Conservation (phyloP, 2,113 vertebrate genomes). For the Xenopus tropicalis region DNA sequence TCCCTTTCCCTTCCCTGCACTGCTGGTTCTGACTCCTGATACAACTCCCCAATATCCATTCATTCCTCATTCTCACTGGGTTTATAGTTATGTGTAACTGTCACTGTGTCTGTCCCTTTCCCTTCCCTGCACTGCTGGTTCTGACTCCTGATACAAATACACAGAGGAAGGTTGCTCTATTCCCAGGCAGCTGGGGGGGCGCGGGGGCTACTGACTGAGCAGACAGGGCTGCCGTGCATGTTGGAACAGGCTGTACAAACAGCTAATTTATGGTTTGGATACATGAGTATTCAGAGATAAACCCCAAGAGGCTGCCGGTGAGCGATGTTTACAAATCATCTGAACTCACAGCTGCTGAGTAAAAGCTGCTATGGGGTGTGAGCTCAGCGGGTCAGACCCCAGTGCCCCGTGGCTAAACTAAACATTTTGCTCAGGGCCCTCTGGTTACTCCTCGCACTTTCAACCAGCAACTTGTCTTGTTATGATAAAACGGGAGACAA, state of each 20-base stretch:
- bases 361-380: constrained; percentile 13
- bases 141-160: too few relatives aligned
- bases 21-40: too few relatives aligned
- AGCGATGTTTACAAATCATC: constrained; percentile 30
- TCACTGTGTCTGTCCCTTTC: too few relatives aligned
- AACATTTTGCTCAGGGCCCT: not conserved
- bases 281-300: constrained; percentile 25
- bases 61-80: too few relatives aligned
- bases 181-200: too few relatives aligned
- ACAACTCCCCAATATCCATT: too few relatives aligned
- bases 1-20: too few relatives aligned
- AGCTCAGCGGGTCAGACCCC: not conserved
- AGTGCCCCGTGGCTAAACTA: not conserved
- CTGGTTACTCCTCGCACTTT: not conserved
- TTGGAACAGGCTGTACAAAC: constrained; percentile 18
- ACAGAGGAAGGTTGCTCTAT: too few relatives aligned
- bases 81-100: too few relatives aligned
- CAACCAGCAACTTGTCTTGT: not conserved
- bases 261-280: constrained; percentile 22
- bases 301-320: not conserved
- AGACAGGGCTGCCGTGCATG: constrained; percentile 9
- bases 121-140: too few relatives aligned
- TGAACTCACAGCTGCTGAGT: not conserved
- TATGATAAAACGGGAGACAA: not conserved
- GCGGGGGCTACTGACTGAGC: too few relatives aligned